Percentiles rank a stretch among this genome's conserved stretches.
These are phyloP conservation scores for Pterophyllum scalare DNA, from an alignment of 2,113 vertebrate species.

Conservation along the genomic window DNA sequence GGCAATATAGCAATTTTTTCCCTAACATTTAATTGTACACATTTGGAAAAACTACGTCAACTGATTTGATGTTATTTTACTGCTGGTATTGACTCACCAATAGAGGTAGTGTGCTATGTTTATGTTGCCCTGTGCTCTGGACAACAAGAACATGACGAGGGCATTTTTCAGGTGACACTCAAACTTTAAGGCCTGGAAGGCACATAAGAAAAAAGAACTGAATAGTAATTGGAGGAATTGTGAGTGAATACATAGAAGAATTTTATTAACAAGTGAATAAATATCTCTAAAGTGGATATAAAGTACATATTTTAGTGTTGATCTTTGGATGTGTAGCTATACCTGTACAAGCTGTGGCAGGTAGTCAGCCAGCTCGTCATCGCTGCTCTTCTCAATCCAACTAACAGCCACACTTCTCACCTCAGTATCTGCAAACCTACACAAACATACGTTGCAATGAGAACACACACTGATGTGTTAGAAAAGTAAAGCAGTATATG, in stretches of 20 bases:
- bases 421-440: conserved; percentile 94
- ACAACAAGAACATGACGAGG: conserved; percentile 90
- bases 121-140: conserved; percentile 91
- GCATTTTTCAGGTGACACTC: conserved; percentile 93
- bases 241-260: neutral
- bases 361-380: conserved; percentile 94
- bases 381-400: conserved; percentile 92
- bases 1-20: neutral
- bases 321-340: neutral
- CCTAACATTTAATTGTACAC: no score
- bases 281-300: neutral
- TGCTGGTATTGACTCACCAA: conserved; percentile 84
- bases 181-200: conserved; percentile 90
- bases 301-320: neutral
- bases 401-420: conserved; percentile 88
- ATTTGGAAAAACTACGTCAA: neutral
- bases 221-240: neutral
- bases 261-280: neutral
- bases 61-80: neutral
- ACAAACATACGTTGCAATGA: neutral
- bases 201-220: neutral
- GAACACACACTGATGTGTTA: neutral
- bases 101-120: conserved; percentile 92
- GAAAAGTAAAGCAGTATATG: neutral
- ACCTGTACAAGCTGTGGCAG: conserved; percentile 98